phyloP scores from a whole-genome alignment of 2,888 invertebrate species.

The Pemphredon lugubris region DNA sequence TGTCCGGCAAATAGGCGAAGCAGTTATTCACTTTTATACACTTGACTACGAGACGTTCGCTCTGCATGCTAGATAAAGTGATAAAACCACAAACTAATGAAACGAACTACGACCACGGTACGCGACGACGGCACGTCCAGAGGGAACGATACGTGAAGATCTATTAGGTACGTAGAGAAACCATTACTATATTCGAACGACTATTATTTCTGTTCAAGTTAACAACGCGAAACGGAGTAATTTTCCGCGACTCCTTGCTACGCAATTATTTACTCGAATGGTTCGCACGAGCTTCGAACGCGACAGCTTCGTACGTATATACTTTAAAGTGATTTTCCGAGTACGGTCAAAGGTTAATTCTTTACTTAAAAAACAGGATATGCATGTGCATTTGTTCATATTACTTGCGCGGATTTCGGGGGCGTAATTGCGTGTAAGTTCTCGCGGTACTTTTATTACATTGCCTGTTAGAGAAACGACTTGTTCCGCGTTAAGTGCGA shows the following conservation, averaged over 20 bases:
- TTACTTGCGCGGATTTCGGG: too few species aligned
- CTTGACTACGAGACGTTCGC: constrained; percentile 81
- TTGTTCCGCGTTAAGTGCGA: too few species aligned
- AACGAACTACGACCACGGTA: background rate
- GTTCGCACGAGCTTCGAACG: background rate
- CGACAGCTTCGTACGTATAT: background rate
- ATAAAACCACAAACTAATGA: constrained; percentile 11
- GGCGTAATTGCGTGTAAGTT: too few species aligned
- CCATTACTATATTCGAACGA: constrained; percentile 19
- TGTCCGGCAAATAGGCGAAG: constrained; percentile 81
- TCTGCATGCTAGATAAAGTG: constrained; percentile 75
- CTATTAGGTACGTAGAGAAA: constrained; percentile 39
- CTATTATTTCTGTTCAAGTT: constrained; percentile 21
- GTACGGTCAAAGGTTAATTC: constrained; percentile 46
- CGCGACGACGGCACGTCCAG: constrained; percentile 15
- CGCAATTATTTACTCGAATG: constrained; percentile 7
- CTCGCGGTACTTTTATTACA: too few species aligned
- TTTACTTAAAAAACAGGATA: constrained; percentile 22
- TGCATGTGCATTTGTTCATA: background rate
- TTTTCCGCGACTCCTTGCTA: background rate
- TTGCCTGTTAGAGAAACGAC: too few species aligned
- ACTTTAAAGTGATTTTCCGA: constrained; percentile 2
- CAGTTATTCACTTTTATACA: constrained; percentile 81
- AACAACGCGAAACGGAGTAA: constrained; percentile 1
- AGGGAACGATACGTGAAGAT: constrained; percentile 12